Conservation (phyloP, 2,797 vertebrate species). For the Vireo griseus region DNA sequence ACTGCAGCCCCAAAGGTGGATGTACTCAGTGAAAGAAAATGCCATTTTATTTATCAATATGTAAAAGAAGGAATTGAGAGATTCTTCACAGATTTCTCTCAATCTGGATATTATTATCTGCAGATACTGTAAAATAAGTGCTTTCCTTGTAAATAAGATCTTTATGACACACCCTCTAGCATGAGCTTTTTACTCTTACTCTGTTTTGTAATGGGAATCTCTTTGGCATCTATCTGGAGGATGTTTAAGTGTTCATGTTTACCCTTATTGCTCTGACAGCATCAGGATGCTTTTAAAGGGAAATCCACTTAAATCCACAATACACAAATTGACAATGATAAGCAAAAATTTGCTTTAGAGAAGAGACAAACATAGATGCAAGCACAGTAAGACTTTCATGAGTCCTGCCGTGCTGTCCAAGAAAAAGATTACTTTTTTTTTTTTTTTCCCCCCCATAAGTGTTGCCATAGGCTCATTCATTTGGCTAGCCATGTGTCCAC, state of each 20-base stretch:
- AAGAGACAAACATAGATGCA: background rate
- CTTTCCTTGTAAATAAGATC: background rate
- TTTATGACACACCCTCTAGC: background rate
- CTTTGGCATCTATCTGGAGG: background rate
- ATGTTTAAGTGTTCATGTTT: background rate
- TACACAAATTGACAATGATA: background rate
- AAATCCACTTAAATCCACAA: background rate
- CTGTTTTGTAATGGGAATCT: background rate
- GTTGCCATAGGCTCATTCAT: background rate
- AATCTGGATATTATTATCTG: background rate
- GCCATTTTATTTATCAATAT: background rate
- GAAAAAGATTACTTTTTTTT: background rate
- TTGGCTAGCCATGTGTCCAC: background rate
- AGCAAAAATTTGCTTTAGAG: background rate
- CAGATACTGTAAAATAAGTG: background rate
- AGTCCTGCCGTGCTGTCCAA: background rate
- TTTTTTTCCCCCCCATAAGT: background rate
- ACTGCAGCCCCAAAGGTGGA: background rate
- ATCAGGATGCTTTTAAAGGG: background rate
- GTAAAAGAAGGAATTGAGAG: background rate
- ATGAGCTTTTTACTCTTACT: background rate
- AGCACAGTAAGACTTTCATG: background rate
- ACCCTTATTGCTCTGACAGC: background rate
- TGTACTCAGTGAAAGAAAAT: background rate
- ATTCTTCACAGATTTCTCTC: background rate